Evolutionary conservation across 2,797 vertebrate species (phyloP).

Genomic region (Pelodytes ibericus): DNA sequence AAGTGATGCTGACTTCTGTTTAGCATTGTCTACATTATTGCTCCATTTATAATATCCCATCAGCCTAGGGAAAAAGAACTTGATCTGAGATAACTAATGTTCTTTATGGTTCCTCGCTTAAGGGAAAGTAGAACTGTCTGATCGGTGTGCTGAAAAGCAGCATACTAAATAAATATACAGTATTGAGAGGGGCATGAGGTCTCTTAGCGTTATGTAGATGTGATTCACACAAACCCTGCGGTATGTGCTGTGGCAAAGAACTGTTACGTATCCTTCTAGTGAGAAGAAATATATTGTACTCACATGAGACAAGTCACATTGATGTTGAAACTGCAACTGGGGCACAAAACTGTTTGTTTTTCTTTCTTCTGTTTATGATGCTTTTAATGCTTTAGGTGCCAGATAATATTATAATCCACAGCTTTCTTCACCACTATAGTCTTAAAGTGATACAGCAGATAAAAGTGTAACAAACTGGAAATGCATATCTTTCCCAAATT

Average conservation of each 20-base stretch:
- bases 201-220: constrained; percentile 49
- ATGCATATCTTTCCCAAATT: too few species aligned
- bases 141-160: constrained; percentile 37
- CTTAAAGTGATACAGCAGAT: too few species aligned
- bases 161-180: constrained; percentile 43
- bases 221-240: constrained; percentile 28
- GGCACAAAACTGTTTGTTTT: background rate
- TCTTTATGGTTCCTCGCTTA: constrained; percentile 38
- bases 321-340: background rate
- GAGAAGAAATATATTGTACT: constrained; percentile 1
- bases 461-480: too few species aligned
- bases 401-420: too few species aligned
- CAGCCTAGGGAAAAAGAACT: background rate
- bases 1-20: too few species aligned
- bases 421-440: too few species aligned
- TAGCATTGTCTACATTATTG: constrained; percentile 22
- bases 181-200: constrained; percentile 38
- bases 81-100: constrained; percentile 33
- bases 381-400: too few species aligned
- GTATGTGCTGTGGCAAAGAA: constrained; percentile 17
- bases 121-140: constrained; percentile 36
- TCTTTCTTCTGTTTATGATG: too few species aligned
- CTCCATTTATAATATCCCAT: constrained; percentile 28
- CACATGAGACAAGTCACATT: background rate
- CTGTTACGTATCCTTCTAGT: constrained; percentile 13